Evolutionary conservation across 2,113 vertebrate species (phyloP).

Genomic region (Python bivittatus): DNA sequence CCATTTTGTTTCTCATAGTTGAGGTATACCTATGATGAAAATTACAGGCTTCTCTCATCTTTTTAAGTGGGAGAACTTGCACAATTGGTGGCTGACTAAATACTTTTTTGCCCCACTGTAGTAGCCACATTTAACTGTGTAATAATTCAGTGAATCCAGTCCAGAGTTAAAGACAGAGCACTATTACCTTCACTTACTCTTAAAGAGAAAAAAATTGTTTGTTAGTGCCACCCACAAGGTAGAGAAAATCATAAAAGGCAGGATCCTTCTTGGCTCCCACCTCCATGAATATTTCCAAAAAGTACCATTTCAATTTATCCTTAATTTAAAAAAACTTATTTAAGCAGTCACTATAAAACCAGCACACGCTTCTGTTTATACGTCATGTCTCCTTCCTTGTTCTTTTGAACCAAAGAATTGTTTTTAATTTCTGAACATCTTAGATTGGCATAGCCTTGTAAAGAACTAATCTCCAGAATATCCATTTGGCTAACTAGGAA

Average conservation of each 20-base stretch:
- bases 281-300: neutral
- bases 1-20: no score
- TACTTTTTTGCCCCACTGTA: no score
- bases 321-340: neutral
- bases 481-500: neutral
- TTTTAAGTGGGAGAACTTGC: no score
- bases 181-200: neutral
- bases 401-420: neutral
- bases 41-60: no score
- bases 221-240: neutral
- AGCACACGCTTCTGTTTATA: neutral
- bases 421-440: neutral
- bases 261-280: neutral
- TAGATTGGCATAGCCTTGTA: neutral
- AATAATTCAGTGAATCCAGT: neutral
- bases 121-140: neutral
- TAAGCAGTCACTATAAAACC: no score
- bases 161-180: neutral
- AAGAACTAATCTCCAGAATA: neutral
- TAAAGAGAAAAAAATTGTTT: neutral
- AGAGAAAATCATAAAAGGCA: no score
- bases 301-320: neutral
- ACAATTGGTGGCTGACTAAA: no score
- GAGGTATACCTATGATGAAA: no score
- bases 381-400: neutral